Evolutionary conservation across 1,140 invertebrate genomes (phyloP).

Genomic region (Drosophila kohkoa): DNA sequence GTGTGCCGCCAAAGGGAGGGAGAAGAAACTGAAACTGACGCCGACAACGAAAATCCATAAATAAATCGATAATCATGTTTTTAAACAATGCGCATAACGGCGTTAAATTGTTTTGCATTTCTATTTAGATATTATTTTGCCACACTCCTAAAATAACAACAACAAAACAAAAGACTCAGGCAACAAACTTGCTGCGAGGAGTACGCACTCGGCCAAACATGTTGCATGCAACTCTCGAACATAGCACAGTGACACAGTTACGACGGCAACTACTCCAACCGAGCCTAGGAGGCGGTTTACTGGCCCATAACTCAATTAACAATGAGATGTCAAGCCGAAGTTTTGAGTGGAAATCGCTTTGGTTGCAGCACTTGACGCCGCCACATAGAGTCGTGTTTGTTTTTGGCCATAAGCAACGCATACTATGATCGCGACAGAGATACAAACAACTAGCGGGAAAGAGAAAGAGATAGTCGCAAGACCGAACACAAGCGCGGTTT

Average conservation of each 20-base stretch:
- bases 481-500: constrained; percentile 41
- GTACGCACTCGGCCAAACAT: constrained; percentile 27
- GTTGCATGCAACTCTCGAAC: constrained; percentile 53
- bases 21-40: constrained; percentile 42
- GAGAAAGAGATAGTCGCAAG: not conserved
- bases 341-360: constrained; percentile 42
- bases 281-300: constrained; percentile 3
- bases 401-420: constrained; percentile 12
- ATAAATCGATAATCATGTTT: constrained; percentile 63
- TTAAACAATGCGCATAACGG: constrained; percentile 64
- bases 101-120: constrained; percentile 49
- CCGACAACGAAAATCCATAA: constrained; percentile 42
- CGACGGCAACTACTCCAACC: constrained; percentile 27
- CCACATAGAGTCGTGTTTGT: constrained; percentile 7
- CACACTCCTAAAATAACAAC: constrained; percentile 47
- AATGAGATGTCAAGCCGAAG: constrained; percentile 47
- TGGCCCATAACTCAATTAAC: constrained; percentile 65
- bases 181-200: constrained; percentile 60
- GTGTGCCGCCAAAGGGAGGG: constrained; percentile 20
- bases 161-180: constrained; percentile 67
- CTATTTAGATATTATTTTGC: constrained; percentile 28
- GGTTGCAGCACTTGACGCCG: constrained; percentile 24
- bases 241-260: constrained; percentile 69
- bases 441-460: not conserved
- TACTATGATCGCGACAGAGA: not conserved